Percentiles rank a stretch among this genome's conserved stretches.
These are phyloP conservation scores for Papilio gigon DNA, from an alignment of 2,888 invertebrate species.

Conservation along the genomic window DNA sequence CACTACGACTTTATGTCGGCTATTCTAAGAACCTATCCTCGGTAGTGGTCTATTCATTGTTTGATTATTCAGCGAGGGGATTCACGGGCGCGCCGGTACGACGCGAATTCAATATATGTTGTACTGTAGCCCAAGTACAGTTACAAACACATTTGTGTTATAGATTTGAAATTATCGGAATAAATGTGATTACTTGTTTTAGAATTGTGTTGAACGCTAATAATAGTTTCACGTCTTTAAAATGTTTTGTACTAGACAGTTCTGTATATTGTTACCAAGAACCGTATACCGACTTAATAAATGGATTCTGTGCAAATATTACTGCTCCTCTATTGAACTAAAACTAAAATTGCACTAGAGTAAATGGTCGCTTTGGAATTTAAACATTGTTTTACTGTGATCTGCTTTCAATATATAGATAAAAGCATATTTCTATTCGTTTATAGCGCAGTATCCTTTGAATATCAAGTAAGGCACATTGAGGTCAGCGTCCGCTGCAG, in stretches of 20 bases:
- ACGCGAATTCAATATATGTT: conserved; percentile 22
- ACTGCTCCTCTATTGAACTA: too few species aligned
- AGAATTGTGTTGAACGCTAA: too few species aligned
- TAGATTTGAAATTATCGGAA: background rate
- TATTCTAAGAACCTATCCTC: conserved; percentile 18
- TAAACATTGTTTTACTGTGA: background rate
- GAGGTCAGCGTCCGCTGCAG: conserved; percentile 28
- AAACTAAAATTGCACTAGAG: too few species aligned
- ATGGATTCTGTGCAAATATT: too few species aligned
- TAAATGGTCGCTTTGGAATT: too few species aligned
- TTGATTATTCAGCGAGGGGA: conserved; percentile 27
- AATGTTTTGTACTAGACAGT: background rate
- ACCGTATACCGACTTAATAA: too few species aligned
- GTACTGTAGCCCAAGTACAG: too few species aligned
- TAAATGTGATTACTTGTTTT: background rate
- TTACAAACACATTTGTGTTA: background rate
- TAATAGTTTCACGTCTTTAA: too few species aligned
- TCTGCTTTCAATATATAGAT: background rate
- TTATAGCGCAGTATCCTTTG: background rate
- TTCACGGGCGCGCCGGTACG: conserved; percentile 18
- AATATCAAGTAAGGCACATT: background rate
- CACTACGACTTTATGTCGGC: conserved; percentile 1
- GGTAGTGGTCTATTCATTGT: conserved; percentile 9
- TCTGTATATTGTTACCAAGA: too few species aligned
- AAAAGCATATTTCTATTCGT: background rate